Evolutionary conservation across 2,888 invertebrate species (phyloP).

Genomic region (Aromia moschata): DNA sequence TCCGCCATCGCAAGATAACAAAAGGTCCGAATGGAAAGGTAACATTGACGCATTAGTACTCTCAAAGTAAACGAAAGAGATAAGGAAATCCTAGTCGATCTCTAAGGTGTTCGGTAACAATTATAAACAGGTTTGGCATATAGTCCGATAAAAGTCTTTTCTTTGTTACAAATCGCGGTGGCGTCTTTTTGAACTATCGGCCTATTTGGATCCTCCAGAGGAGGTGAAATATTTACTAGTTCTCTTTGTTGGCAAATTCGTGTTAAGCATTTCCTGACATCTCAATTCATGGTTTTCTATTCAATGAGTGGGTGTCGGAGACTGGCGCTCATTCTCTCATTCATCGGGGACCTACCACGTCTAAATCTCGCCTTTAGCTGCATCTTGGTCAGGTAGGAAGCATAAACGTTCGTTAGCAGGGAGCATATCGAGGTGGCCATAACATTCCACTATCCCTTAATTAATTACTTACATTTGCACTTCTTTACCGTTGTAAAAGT

Average conservation of each 20-base stretch:
- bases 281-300: conserved; percentile 55
- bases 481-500: too few relatives aligned
- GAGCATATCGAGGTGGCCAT: not conserved
- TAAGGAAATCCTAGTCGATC: conserved; percentile 32
- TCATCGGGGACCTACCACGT: conserved; percentile 37
- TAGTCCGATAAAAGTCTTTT: conserved; percentile 39
- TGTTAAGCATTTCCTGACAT: conserved; percentile 58
- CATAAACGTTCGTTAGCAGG: not conserved
- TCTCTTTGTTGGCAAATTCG: conserved; percentile 54
- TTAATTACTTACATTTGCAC: too few relatives aligned
- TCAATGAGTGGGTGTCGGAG: conserved; percentile 49
- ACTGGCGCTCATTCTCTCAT: conserved; percentile 34
- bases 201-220: conserved; percentile 42
- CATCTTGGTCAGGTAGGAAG: conserved; percentile 24
- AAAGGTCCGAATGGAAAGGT: not conserved
- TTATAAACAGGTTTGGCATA: conserved; percentile 46
- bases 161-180: conserved; percentile 49
- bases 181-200: conserved; percentile 51
- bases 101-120: conserved; percentile 46
- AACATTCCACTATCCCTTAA: too few relatives aligned
- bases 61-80: conserved; percentile 33
- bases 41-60: conserved; percentile 35
- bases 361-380: conserved; percentile 7
- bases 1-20: too few relatives aligned
- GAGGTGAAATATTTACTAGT: conserved; percentile 58